These are phyloP conservation scores for Trididemnum miniatum DNA, from an alignment of 23 tunicate genomes.

Conservation along the genomic window DNA sequence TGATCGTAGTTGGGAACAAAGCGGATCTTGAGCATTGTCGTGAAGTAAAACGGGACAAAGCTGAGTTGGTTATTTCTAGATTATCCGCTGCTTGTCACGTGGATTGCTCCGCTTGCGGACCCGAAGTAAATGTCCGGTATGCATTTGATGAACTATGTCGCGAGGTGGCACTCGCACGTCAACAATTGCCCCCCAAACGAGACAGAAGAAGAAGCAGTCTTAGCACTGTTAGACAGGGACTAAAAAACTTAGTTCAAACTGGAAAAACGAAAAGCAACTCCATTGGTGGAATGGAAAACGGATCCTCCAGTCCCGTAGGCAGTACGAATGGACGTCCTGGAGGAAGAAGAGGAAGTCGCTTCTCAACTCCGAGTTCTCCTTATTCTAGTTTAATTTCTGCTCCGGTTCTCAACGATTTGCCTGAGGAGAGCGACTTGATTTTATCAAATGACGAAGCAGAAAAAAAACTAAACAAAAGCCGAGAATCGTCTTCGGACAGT, in stretches of 20 bases:
- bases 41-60: slow-evolving; percentile 47
- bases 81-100: slow-evolving; percentile 62
- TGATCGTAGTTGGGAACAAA: slow-evolving; percentile 88
- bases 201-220: slow-evolving; percentile 82
- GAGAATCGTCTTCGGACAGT: slow-evolving; percentile 26
- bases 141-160: slow-evolving; percentile 94
- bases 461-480: slow-evolving; percentile 14
- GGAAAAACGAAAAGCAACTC: slow-evolving; percentile 59
- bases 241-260: slow-evolving; percentile 78
- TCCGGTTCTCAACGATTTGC: slow-evolving; percentile 58
- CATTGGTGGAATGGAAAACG: slow-evolving; percentile 17
- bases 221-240: slow-evolving; percentile 64
- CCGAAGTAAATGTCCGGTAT: slow-evolving; percentile 56
- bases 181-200: slow-evolving; percentile 38
- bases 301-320: slow-evolving; percentile 41
- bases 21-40: slow-evolving; percentile 76
- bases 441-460: slow-evolving; percentile 5
- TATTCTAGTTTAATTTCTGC: slow-evolving; percentile 65
- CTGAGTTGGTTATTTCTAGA: slow-evolving; percentile 35
- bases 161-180: slow-evolving; percentile 65
- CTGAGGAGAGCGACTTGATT: slow-evolving; percentile 43
- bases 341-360: slow-evolving; percentile 31
- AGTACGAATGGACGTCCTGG: slow-evolving; percentile 10
- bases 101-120: slow-evolving; percentile 88
- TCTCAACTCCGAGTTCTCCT: slow-evolving; percentile 43